These are phyloP conservation scores for Cyanocitta stelleri DNA, from an alignment of 2,113 vertebrate genomes.

Conservation along the genomic window DNA sequence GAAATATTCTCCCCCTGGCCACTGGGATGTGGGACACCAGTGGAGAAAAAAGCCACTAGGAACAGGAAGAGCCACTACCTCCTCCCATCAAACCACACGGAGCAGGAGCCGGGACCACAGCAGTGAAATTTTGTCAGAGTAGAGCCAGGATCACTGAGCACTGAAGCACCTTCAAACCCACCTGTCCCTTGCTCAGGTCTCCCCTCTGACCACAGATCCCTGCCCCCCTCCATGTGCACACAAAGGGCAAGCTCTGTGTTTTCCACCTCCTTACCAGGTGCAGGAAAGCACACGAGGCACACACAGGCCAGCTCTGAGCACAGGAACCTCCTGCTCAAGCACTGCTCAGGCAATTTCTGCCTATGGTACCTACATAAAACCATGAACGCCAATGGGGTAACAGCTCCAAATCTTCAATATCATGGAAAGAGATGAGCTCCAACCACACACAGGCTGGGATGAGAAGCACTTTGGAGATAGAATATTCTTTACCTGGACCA, in stretches of 20 bases:
- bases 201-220: not conserved
- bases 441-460: fast-evolving
- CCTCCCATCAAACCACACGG: not conserved
- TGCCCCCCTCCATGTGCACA: fast-evolving
- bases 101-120: not conserved
- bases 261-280: fast-evolving
- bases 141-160: not conserved
- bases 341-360: not conserved
- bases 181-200: not conserved
- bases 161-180: not conserved
- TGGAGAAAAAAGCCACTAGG: not conserved
- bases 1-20: not conserved
- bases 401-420: not conserved
- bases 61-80: not conserved
- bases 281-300: not conserved
- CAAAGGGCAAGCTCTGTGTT: not conserved
- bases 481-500: not conserved
- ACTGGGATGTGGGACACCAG: not conserved
- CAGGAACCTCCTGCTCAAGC: not conserved
- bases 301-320: not conserved
- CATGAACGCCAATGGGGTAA: fast-evolving
- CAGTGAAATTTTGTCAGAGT: fast-evolving
- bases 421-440: not conserved
- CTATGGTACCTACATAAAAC: not conserved
- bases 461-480: not conserved